Evolutionary conservation across 1,140 invertebrate genomes (phyloP).

Genomic region (Drosophila erecta): DNA sequence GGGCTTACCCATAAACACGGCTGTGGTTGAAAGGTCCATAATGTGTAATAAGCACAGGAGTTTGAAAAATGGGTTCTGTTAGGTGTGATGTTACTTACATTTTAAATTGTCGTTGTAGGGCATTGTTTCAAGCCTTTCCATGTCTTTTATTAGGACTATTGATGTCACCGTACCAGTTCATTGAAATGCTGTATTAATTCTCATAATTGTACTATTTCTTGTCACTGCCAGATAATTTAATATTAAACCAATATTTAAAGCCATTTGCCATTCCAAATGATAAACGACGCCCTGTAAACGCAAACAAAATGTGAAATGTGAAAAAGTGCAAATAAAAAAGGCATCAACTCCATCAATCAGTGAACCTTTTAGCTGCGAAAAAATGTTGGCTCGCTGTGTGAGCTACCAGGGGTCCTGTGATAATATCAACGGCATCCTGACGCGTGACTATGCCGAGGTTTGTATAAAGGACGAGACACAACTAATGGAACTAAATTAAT

Average conservation of each 20-base stretch:
- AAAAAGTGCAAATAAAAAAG: slow-evolving; percentile 10
- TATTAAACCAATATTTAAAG: slow-evolving; percentile 1
- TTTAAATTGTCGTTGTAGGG: not conserved
- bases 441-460: slow-evolving; percentile 81
- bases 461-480: slow-evolving; percentile 32
- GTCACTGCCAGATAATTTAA: not conserved
- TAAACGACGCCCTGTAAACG: not conserved
- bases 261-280: not conserved
- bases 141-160: too few relatives aligned
- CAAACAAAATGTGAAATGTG: slow-evolving; percentile 9
- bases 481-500: slow-evolving; percentile 60
- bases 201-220: not conserved
- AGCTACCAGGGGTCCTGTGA: slow-evolving; percentile 83
- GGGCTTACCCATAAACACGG: slow-evolving; percentile 46
- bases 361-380: slow-evolving; percentile 3
- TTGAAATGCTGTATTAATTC: not conserved
- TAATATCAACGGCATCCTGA: slow-evolving; percentile 77
- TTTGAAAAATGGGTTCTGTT: slow-evolving; percentile 14
- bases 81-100: not conserved
- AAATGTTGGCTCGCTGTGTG: slow-evolving; percentile 82
- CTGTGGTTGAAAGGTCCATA: slow-evolving; percentile 63
- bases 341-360: slow-evolving; percentile 17
- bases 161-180: too few relatives aligned
- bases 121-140: too few relatives aligned
- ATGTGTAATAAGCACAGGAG: slow-evolving; percentile 63